Evolutionary conservation across 2,113 vertebrate species (phyloP), one percentile per base, ranked within the genome.

Genomic region (Calcarius ornatus): DNA sequence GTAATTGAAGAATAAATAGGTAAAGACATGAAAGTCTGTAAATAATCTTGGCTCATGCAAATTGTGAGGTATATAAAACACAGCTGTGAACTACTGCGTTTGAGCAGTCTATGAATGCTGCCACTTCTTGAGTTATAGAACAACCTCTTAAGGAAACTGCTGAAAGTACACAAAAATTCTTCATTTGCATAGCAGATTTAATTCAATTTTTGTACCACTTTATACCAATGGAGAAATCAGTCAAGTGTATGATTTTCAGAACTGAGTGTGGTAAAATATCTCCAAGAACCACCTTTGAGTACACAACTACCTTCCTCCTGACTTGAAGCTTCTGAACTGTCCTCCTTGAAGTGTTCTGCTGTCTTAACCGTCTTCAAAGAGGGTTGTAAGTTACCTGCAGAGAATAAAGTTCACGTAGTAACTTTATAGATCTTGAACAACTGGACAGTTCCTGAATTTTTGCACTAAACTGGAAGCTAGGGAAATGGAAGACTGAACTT

Each of bases 241-340:
- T 50, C 53, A 88, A 69, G 27, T 60, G 28, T 12, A 85, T 78
- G n/a, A 68, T 83, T 91, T 95, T 53, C 72, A 90, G n/a, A 94
- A 96, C 25, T 92, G 60, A 71, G 22, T 18, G 68, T 87, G 57
- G 82, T n/a, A 84, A 81, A 57, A 80, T 77, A 92, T 86, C 88
- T 95, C 88, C 89, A 65, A 88, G 75, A 85, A 92, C 54, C 86
- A 92, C 64, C 63, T 95, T 94, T 88, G 54, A 93, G 69, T 33
- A 78, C 86, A 94, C 69, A 84, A 79, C 96, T 97, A 98, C 99
- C 99, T 99, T 99, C 99, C 94, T 99, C 99, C 97, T 99, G 99
- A 98, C 99, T 99, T 95, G 99, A 99, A 81, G 98, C 98, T 95
- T 99, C 99, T 66, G 99, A 99, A 95, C 99, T 99, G 97, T 99